phyloP scores from a whole-genome alignment of 2,113 vertebrate genomes.

The Syngnathus typhle region DNA sequence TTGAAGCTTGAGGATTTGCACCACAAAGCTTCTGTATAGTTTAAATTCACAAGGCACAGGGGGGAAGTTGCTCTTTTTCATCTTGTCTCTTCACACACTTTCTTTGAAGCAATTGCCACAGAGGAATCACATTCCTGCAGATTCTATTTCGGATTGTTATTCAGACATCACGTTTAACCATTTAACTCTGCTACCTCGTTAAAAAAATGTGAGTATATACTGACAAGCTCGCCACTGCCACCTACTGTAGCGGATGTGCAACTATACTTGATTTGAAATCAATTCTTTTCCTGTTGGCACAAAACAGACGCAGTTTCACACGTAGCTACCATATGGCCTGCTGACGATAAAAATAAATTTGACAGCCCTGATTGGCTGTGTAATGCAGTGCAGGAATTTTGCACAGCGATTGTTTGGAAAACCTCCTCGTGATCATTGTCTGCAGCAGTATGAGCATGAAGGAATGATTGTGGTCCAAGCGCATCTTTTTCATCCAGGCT shows the following conservation, averaged over 20 bases:
- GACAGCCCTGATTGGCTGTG: neutral
- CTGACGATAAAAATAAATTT: neutral
- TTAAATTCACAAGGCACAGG: neutral
- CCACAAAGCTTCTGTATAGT: conserved; percentile 16
- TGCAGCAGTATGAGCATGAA: conserved; percentile 24
- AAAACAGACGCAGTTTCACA: neutral
- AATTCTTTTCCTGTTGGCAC: neutral
- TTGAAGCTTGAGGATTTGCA: conserved; percentile 9
- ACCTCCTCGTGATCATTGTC: conserved; percentile 10
- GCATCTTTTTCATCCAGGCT: conserved; percentile 54
- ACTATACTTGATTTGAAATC: too few species aligned
- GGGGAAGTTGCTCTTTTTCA: conserved; percentile 18
- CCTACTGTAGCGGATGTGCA: too few species aligned
- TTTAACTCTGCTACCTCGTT: neutral
- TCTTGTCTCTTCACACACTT: conserved; percentile 10
- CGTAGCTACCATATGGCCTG: neutral
- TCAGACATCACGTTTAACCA: neutral
- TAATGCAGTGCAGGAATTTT: neutral
- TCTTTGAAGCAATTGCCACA: conserved; percentile 1
- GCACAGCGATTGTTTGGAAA: conserved; percentile 5
- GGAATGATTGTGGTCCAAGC: conserved; percentile 51
- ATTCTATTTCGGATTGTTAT: neutral
- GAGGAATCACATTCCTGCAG: conserved; percentile 1
- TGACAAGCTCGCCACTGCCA: too few species aligned
- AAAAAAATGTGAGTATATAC: neutral